Evolutionary conservation across 2,113 vertebrate genomes (phyloP).

Genomic region (Acanthisitta chloris): DNA sequence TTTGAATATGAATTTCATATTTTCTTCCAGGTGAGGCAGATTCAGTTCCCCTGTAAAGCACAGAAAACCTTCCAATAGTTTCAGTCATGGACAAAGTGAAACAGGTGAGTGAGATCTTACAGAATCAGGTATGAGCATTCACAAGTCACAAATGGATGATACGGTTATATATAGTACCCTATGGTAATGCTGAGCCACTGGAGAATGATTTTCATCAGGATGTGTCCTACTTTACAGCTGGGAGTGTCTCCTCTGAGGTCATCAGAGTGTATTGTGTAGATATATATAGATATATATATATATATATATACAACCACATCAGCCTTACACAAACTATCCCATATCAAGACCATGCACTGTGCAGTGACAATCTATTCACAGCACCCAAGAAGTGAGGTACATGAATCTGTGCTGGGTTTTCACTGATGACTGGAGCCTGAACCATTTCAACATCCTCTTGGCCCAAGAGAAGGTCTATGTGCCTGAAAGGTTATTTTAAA

Average conservation of each 20-base stretch:
- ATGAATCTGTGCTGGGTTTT: not conserved
- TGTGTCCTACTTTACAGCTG: not conserved
- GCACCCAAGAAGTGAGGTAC: not conserved
- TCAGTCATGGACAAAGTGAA: not conserved
- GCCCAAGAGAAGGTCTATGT: not conserved
- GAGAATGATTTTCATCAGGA: not conserved
- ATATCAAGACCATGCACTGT: not conserved
- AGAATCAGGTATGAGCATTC: not conserved
- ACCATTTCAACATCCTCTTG: not conserved
- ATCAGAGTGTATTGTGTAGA: rapidly evolving
- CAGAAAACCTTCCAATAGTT: not conserved
- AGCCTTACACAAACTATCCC: not conserved
- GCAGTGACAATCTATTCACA: not conserved
- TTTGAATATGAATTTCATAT: not conserved
- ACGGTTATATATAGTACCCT: not conserved
- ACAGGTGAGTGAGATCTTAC: not conserved
- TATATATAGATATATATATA: too few species aligned
- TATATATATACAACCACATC: rapidly evolving
- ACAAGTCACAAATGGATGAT: not conserved
- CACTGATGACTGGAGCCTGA: not conserved
- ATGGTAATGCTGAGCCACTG: not conserved
- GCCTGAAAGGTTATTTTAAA: not conserved
- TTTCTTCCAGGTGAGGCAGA: not conserved
- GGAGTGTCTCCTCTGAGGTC: not conserved
- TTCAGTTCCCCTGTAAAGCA: not conserved